A percentile compares a stretch with the other conserved stretches of the same genome.
Evolutionary conservation across 2,888 invertebrate genomes (phyloP).

Genomic region (Tenthredo amoena): DNA sequence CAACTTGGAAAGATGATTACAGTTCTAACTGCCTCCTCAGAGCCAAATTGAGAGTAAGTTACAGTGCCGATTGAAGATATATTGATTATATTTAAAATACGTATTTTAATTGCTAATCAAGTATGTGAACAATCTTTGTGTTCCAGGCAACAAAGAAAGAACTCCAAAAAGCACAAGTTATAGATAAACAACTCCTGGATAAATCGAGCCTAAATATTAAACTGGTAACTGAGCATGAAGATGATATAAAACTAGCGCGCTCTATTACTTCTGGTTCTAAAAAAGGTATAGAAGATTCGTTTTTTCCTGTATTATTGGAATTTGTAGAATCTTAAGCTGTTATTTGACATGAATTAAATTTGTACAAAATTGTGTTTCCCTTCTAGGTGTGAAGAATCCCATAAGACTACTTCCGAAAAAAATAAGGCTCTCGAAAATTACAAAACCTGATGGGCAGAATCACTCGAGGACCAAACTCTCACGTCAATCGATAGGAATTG

Average conservation of each 20-base stretch:
- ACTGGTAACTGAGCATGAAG: constrained; percentile 88
- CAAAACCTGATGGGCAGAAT: not conserved
- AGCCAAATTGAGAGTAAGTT: constrained; percentile 90
- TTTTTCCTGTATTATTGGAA: not conserved
- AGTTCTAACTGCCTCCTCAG: constrained; percentile 92
- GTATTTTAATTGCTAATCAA: not conserved
- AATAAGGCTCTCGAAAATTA: constrained; percentile 4
- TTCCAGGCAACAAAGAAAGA: constrained; percentile 87
- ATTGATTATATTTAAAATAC: not conserved
- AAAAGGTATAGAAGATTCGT: constrained; percentile 78
- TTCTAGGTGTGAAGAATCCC: constrained; percentile 24
- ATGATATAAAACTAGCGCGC: constrained; percentile 90
- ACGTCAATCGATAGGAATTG: constrained; percentile 48
- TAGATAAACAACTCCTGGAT: constrained; percentile 86
- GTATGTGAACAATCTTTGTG: constrained; percentile 43
- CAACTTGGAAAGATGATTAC: constrained; percentile 95
- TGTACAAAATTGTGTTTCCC: not conserved
- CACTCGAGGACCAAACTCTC: constrained; percentile 18
- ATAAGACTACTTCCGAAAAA: constrained; percentile 38
- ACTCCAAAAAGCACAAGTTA: constrained; percentile 83
- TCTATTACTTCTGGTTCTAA: constrained; percentile 85
- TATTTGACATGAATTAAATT: not conserved
- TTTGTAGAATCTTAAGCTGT: not conserved
- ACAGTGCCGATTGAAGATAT: not conserved
- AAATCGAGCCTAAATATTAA: constrained; percentile 89